Percentiles rank a stretch among this genome's conserved stretches.
Evolutionary conservation across 2,113 vertebrate genomes (phyloP).

Genomic region (Gobius niger): DNA sequence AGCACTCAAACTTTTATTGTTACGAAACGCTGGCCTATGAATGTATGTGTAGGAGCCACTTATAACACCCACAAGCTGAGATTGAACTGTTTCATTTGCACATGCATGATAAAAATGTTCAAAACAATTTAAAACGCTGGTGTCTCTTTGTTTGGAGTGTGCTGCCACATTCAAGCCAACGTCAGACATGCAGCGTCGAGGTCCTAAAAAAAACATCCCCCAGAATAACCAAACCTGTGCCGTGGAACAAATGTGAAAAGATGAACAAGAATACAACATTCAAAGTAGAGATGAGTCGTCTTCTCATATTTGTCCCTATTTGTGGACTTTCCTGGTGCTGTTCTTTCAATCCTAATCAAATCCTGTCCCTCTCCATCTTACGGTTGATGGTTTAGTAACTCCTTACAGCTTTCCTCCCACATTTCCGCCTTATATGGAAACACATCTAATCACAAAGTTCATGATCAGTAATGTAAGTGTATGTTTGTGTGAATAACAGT

Average conservation of each 20-base stretch:
- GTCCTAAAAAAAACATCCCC: slow-evolving; percentile 54
- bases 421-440: neutral
- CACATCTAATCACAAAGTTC: neutral
- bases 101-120: neutral
- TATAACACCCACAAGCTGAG: neutral
- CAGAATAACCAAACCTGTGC: neutral
- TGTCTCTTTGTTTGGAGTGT: neutral
- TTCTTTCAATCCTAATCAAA: neutral
- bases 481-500: slow-evolving; percentile 69
- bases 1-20: slow-evolving; percentile 18
- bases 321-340: neutral
- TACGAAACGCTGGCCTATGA: neutral
- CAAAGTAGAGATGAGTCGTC: neutral
- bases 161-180: slow-evolving; percentile 82
- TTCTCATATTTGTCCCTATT: neutral
- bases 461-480: neutral
- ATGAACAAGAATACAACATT: neutral
- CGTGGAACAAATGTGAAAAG: neutral
- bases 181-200: slow-evolving; percentile 79
- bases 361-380: neutral
- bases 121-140: neutral
- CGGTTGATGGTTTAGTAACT: neutral
- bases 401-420: neutral
- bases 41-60: neutral
- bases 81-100: slow-evolving; percentile 7